phyloP scores from a whole-genome alignment of 92 coral and sea anemone species.

The Diadumene lineata region DNA sequence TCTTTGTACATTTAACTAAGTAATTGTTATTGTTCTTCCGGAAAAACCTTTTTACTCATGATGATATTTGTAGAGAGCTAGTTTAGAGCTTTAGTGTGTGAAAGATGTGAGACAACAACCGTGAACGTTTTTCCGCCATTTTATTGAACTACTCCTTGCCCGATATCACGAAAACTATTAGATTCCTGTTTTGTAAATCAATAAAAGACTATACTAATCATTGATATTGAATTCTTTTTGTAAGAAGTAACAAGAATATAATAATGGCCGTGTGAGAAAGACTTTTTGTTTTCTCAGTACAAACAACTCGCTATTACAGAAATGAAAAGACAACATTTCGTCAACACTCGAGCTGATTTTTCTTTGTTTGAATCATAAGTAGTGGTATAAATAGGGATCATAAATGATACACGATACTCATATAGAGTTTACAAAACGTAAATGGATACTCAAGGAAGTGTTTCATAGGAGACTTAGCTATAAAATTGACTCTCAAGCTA shows the following conservation, averaged over 20 bases:
- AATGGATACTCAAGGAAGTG: not conserved
- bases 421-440: constrained; percentile 31
- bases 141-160: no score
- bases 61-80: not conserved
- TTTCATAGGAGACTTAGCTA: no score
- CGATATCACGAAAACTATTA: no score
- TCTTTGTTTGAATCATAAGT: constrained; percentile 15
- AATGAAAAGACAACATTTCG: not conserved
- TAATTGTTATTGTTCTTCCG: constrained; percentile 5
- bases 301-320: constrained; percentile 14
- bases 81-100: not conserved
- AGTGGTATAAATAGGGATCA: not conserved
- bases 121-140: no score
- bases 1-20: not conserved
- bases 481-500: no score
- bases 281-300: constrained; percentile 1
- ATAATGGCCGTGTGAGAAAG: constrained; percentile 19
- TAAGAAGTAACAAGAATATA: not conserved
- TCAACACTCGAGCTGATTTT: not conserved
- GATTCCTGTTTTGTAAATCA: no score
- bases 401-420: constrained; percentile 15
- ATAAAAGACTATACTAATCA: no score
- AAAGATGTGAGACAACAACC: not conserved
- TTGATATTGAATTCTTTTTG: no score
- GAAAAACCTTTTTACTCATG: not conserved